Evolutionary conservation across 2,113 vertebrate species (phyloP).

Genomic region (Gobius niger): DNA sequence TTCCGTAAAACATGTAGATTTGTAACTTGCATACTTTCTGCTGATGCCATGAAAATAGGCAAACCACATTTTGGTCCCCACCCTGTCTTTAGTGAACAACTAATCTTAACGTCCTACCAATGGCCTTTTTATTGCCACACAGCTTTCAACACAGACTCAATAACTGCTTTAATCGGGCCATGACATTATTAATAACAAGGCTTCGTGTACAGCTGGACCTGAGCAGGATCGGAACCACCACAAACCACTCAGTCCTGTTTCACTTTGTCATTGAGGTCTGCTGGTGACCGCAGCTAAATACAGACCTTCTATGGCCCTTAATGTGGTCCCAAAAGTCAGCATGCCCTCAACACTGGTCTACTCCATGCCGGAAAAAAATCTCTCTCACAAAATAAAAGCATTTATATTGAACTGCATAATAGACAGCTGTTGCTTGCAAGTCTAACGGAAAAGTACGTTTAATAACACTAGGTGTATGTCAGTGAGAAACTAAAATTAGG

Average conservation of each 20-base stretch:
- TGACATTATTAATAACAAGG: slow-evolving; percentile 1
- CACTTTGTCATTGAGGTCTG: slow-evolving; percentile 10
- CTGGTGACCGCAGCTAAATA: slow-evolving; percentile 4
- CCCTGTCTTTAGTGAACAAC: slow-evolving; percentile 1
- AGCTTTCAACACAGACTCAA: slow-evolving; percentile 1
- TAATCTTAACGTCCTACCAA: background rate
- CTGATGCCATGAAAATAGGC: background rate
- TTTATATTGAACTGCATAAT: too few relatives aligned
- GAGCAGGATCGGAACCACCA: slow-evolving; percentile 6
- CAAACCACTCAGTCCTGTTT: background rate
- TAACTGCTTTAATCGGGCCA: background rate
- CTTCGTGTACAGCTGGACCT: slow-evolving; percentile 8
- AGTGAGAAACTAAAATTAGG: too few relatives aligned
- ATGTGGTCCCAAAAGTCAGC: background rate
- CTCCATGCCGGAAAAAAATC: background rate
- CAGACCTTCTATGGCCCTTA: background rate
- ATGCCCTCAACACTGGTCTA: background rate
- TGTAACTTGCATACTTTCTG: background rate
- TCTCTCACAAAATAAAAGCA: background rate
- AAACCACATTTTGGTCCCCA: background rate
- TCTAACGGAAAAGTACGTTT: too few relatives aligned
- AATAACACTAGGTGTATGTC: too few relatives aligned
- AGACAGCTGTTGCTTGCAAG: too few relatives aligned
- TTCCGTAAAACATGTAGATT: background rate
- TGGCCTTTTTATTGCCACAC: background rate